Evolutionary conservation across 35 echinoderm and acorn worm genomes (phyloP).

Genomic region (Ophiothrix spiculata): DNA sequence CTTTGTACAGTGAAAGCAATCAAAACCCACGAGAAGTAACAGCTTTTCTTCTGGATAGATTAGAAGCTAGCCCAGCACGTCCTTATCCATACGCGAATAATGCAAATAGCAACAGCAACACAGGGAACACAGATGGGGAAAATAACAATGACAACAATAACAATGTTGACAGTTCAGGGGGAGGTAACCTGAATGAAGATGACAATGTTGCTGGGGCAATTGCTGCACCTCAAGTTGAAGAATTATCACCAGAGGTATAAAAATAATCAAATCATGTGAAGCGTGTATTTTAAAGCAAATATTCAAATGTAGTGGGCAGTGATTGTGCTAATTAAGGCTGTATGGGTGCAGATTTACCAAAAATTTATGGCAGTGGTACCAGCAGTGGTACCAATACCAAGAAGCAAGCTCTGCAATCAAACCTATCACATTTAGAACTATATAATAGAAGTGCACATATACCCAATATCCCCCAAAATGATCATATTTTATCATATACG

Average conservation of each 20-base stretch:
- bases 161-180: slow-evolving; percentile 12
- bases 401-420: no score
- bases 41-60: slow-evolving; percentile 69
- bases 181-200: slow-evolving; percentile 26
- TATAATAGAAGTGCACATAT: no score
- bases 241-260: slow-evolving; percentile 17
- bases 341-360: no score
- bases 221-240: slow-evolving; percentile 14
- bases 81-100: slow-evolving; percentile 9
- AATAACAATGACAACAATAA: slow-evolving; percentile 53
- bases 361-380: no score
- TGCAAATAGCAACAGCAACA: not conserved
- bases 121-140: not conserved
- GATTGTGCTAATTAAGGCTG: no score
- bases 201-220: slow-evolving; percentile 20
- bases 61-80: slow-evolving; percentile 53
- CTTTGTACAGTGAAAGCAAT: slow-evolving; percentile 44
- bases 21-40: slow-evolving; percentile 54
- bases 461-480: no score
- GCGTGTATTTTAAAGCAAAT: no score
- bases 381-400: no score
- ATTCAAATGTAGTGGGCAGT: no score
- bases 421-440: no score
- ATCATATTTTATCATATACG: no score
- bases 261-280: not conserved